Percentiles rank a stretch among this genome's conserved stretches.
phyloP scores from a whole-genome alignment of 2,888 invertebrate species.

The Nomada fabriciana region DNA sequence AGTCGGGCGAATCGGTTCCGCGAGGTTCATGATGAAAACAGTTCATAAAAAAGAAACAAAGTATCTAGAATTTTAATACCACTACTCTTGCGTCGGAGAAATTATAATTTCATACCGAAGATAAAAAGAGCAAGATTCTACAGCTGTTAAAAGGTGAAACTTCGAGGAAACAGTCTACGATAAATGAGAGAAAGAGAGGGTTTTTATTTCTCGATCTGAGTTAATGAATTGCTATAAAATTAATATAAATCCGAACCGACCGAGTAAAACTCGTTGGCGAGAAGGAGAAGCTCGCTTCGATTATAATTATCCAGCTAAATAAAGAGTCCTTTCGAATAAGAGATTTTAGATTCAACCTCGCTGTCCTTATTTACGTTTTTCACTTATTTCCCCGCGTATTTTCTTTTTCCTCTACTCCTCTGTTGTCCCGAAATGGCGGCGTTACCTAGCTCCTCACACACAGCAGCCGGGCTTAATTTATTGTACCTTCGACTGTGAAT shows the following conservation, averaged over 20 bases:
- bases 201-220: neutral
- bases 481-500: slow-evolving; percentile 17
- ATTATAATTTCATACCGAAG: slow-evolving; percentile 14
- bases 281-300: neutral
- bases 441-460: no score
- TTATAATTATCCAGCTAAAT: slow-evolving; percentile 8
- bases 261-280: neutral
- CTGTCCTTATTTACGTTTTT: neutral
- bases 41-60: neutral
- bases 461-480: slow-evolving; percentile 5
- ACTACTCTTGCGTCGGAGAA: neutral
- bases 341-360: slow-evolving; percentile 4
- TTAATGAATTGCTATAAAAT: slow-evolving; percentile 8
- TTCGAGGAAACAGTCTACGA: neutral
- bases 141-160: neutral
- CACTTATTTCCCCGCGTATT: neutral
- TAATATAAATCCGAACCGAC: slow-evolving; percentile 31
- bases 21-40: slow-evolving; percentile 10
- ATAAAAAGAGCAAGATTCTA: slow-evolving; percentile 17
- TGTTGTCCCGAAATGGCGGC: neutral
- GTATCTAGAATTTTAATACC: slow-evolving; percentile 28
- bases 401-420: neutral
- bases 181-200: neutral
- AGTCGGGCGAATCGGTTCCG: slow-evolving; percentile 1
- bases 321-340: slow-evolving; percentile 18